Evolutionary conservation across 2,888 invertebrate genomes (phyloP).

Genomic region (Cryptocephalus primarius): DNA sequence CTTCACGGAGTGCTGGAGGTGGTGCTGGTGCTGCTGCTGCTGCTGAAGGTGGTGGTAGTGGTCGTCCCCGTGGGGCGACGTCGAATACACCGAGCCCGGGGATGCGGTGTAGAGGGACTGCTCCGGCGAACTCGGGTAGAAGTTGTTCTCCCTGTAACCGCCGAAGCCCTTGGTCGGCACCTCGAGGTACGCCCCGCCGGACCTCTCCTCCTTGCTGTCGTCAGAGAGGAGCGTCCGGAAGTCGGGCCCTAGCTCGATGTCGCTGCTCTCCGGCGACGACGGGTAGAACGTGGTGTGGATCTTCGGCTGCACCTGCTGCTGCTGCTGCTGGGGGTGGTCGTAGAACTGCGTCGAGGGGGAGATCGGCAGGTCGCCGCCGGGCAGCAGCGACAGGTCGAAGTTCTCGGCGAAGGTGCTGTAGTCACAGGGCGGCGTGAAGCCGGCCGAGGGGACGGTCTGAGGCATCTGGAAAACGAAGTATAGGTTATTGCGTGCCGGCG

Average conservation of each 20-base stretch:
- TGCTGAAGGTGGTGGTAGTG: conserved; percentile 22
- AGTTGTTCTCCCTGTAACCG: conserved; percentile 38
- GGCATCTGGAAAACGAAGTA: conserved; percentile 55
- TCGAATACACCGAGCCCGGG: conserved; percentile 41
- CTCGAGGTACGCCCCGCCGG: conserved; percentile 30
- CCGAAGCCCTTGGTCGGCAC: conserved; percentile 35
- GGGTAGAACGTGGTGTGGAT: conserved; percentile 31
- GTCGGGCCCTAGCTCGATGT: conserved; percentile 30
- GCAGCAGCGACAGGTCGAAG: conserved; percentile 64
- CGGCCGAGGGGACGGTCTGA: conserved; percentile 69
- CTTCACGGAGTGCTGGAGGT: conserved; percentile 26
- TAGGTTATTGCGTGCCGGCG: too few relatives aligned
- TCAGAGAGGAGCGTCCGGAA: conserved; percentile 32
- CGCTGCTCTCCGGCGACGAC: conserved; percentile 20
- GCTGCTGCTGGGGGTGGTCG: conserved; percentile 32
- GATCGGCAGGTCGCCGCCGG: conserved; percentile 46
- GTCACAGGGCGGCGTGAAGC: conserved; percentile 63
- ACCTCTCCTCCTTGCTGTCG: conserved; percentile 18
- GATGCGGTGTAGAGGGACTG: conserved; percentile 42
- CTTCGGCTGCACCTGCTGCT: conserved; percentile 26
- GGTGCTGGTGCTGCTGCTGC: conserved; percentile 17
- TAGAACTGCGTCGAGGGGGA: conserved; percentile 39
- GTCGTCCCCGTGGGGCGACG: conserved; percentile 43
- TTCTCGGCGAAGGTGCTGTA: conserved; percentile 51
- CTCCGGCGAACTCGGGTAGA: conserved; percentile 39